Evolutionary conservation across 2,113 vertebrate genomes (phyloP).

Genomic region (Cephalopterus ornatus): DNA sequence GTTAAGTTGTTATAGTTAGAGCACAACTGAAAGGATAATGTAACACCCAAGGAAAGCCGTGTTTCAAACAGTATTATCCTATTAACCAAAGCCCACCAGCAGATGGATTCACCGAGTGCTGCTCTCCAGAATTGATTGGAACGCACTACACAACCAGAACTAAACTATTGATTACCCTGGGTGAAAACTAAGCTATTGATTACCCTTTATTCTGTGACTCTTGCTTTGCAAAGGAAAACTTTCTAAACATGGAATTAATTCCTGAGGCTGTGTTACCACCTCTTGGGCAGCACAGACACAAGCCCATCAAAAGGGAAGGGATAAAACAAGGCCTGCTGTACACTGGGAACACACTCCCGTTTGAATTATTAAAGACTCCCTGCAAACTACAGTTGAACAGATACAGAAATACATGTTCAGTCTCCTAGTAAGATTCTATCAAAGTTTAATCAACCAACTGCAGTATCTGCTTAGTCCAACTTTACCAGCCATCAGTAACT

Average conservation of each 20-base stretch:
- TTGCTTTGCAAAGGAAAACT: neutral
- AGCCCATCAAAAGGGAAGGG: neutral
- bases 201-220: neutral
- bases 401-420: neutral
- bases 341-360: neutral
- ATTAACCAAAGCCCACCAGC: neutral
- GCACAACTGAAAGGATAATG: neutral
- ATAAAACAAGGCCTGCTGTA: neutral
- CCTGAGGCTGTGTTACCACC: conserved; percentile 3
- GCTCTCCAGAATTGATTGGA: neutral
- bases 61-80: neutral
- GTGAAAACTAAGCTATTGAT: too few relatives aligned
- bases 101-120: neutral
- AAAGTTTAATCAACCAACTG: neutral
- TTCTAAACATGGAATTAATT: conserved; percentile 27
- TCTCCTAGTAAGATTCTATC: neutral
- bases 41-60: neutral
- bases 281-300: neutral
- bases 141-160: neutral
- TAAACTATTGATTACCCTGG: neutral
- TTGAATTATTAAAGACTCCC: neutral
- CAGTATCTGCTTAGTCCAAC: neutral
- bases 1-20: neutral
- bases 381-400: neutral
- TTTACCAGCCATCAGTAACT: neutral